These are phyloP conservation scores for Drosophila lutescens DNA, from an alignment of 2,888 invertebrate species.

Conservation along the genomic window DNA sequence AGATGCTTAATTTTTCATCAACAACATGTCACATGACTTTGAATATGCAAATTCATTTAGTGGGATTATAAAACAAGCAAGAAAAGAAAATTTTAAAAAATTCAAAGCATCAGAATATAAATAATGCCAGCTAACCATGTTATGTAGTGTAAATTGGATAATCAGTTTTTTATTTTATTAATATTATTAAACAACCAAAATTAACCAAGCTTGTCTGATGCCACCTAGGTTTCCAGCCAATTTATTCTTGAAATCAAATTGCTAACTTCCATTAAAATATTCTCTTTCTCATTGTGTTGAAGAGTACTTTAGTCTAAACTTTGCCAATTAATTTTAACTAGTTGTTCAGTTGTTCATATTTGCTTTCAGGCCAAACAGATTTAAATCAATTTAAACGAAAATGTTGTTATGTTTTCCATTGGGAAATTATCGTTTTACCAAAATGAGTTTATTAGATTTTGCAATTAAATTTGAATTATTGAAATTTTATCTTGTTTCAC, in stretches of 20 bases:
- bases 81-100: not conserved
- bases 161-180: too few relatives aligned
- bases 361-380: constrained; percentile 36
- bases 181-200: not conserved
- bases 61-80: not conserved
- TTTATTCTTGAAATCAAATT: not conserved
- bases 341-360: constrained; percentile 6
- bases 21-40: not conserved
- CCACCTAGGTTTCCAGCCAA: not conserved
- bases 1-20: not conserved
- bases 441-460: constrained; percentile 12
- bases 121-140: too few relatives aligned
- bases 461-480: constrained; percentile 27
- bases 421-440: constrained; percentile 28
- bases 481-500: not conserved
- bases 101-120: too few relatives aligned
- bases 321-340: not conserved
- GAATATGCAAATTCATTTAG: not conserved
- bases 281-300: not conserved
- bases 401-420: constrained; percentile 23
- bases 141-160: too few relatives aligned
- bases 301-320: not conserved
- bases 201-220: too few relatives aligned
- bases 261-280: not conserved
- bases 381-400: constrained; percentile 51